Percentiles rank a stretch among this genome's conserved stretches.
Evolutionary conservation across 2,888 invertebrate species (phyloP).

Genomic region (Tetrapedia diversipes): DNA sequence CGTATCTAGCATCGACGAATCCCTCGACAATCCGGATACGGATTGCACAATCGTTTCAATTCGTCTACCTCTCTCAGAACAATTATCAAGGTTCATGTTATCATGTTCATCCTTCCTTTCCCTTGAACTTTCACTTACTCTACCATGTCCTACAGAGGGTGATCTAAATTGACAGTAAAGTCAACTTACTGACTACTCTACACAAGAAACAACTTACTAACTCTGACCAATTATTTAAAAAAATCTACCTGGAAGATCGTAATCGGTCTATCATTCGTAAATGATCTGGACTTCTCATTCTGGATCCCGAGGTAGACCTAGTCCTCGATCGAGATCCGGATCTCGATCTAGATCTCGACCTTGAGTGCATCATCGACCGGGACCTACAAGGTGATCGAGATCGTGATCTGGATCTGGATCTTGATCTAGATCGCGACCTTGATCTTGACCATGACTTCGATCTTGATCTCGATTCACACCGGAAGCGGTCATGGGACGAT

Average conservation of each 20-base stretch:
- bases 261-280: constrained; percentile 66
- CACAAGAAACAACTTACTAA: neutral
- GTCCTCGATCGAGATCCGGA: constrained; percentile 68
- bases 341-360: constrained; percentile 53
- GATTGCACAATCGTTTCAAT: constrained; percentile 80
- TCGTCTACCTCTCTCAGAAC: constrained; percentile 72
- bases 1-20: constrained; percentile 59
- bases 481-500: constrained; percentile 78
- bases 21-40: constrained; percentile 65
- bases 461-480: constrained; percentile 75
- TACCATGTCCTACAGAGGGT: constrained; percentile 67
- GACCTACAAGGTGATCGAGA: constrained; percentile 79
- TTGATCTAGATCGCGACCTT: constrained; percentile 62
- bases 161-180: constrained; percentile 64
- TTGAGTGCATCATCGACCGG: constrained; percentile 64
- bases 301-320: constrained; percentile 69
- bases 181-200: constrained; percentile 9
- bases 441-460: constrained; percentile 75
- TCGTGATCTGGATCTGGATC: constrained; percentile 71
- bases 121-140: constrained; percentile 59
- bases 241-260: constrained; percentile 74
- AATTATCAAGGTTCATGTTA: constrained; percentile 56
- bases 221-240: neutral
- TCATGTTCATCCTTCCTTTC: constrained; percentile 67
- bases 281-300: constrained; percentile 64